These are phyloP conservation scores for Anthonomus grandis DNA, from an alignment of 1,140 invertebrate genomes.

Conservation along the genomic window DNA sequence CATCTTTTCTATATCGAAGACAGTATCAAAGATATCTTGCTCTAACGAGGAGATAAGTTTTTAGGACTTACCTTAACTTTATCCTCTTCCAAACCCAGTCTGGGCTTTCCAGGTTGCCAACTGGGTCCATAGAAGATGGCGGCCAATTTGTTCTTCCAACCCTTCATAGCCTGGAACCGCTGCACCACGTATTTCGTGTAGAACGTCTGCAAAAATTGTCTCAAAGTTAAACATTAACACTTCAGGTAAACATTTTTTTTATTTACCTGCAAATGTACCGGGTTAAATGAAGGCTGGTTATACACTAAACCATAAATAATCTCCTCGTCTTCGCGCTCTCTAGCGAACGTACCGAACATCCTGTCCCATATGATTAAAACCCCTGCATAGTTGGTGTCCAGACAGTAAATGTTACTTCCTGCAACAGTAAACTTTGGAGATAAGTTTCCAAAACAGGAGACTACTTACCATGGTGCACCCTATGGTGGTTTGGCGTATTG, in stretches of 20 bases:
- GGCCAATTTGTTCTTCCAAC: slow-evolving; percentile 62
- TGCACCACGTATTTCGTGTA: slow-evolving; percentile 66
- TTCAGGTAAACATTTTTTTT: no score
- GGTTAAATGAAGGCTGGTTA: slow-evolving; percentile 76
- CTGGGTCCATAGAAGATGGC: slow-evolving; percentile 82
- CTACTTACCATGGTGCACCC: slow-evolving; percentile 81
- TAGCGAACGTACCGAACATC: slow-evolving; percentile 80
- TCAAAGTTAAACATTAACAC: no score
- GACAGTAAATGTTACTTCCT: slow-evolving; percentile 79
- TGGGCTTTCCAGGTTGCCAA: slow-evolving; percentile 78
- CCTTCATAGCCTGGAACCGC: slow-evolving; percentile 56
- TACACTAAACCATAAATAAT: slow-evolving; percentile 83
- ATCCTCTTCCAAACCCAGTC: slow-evolving; percentile 72
- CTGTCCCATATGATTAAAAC: slow-evolving; percentile 85
- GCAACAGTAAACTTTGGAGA: slow-evolving; percentile 26
- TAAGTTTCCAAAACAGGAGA: not conserved
- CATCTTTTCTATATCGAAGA: no score
- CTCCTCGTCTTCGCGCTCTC: slow-evolving; percentile 64
- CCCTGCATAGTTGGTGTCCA: slow-evolving; percentile 87
- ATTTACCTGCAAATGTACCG: slow-evolving; percentile 72
- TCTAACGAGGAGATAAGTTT: no score
- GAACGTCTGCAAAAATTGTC: slow-evolving; percentile 61
- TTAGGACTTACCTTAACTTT: slow-evolving; percentile 69
- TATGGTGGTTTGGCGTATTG: slow-evolving; percentile 86
- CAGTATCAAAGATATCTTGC: no score